Base-by-base conservation (phyloP, 1,140 invertebrate genomes). In the Aphelenchoides avenae region DNA sequence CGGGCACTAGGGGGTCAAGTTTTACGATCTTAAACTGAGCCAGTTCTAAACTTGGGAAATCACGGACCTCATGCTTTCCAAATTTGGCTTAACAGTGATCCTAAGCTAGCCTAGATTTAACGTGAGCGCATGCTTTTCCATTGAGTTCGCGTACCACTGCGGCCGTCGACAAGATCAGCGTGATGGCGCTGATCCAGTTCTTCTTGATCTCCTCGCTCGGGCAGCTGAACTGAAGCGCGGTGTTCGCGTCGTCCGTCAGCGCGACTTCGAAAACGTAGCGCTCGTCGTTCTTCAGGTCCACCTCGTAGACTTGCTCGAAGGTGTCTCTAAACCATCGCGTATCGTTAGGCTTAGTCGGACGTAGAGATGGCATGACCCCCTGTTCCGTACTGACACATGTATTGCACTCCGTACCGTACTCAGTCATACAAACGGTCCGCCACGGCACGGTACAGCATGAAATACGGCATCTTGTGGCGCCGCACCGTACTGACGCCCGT, bases 241-340 rank as follows among this genome's bases (percentile, higher is more conserved):
- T 3, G 57, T 11, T 15, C 4, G 30, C 51, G 26, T 39, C 58
- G 27, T 65, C 61, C 18, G 18, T 29, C 20, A 63, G 53, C 20
- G 37, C 43, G 27, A 64, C 33, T 41, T 64, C 47, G 29, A 64
- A 64, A 24, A 37, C 64, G 44, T 68, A 64, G 27, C 66, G 41
- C 33, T 64, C 61, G 29, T 61, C 61, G 39, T 61, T 50, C 22
- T 24, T 37, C 41, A 64, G 40, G 26, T 66, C 62, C 22, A 51
- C 40, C 9, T 44, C 39, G 30, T 29, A 46, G 34, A 64, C 54
- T 47, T 66, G 39, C 15, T 64, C 63, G 1, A 64, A 40, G n/a
- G 6, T 30, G 18, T 64, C 62, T 36, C 61, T 64, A 42, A 24
- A n/a, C 43, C 13, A 26, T 3, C 1, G 34, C 18, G 24, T 24